Evolutionary conservation across 2,113 vertebrate genomes (phyloP).

Genomic region (Petroica traversi): DNA sequence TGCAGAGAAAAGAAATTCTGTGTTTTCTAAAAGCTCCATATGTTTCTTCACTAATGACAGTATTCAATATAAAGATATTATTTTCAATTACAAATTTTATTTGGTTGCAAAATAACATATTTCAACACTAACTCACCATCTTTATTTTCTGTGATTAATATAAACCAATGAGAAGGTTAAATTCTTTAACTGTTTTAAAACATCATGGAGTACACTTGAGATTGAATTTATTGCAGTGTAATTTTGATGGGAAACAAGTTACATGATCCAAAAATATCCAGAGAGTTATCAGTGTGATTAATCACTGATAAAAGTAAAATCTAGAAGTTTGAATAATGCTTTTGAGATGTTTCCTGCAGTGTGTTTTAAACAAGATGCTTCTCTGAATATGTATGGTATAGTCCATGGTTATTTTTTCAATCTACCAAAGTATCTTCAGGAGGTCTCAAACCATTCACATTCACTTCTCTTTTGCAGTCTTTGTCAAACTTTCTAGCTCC

Average conservation of each 20-base stretch:
- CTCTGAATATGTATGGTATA: background rate
- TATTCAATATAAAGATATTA: background rate
- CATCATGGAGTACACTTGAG: background rate
- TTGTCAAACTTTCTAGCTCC: background rate
- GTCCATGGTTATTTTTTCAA: background rate
- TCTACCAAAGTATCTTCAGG: background rate
- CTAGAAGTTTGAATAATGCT: background rate
- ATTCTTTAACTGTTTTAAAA: background rate
- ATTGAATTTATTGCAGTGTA: background rate
- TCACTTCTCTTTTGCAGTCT: background rate
- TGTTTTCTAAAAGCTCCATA: background rate
- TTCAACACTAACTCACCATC: background rate
- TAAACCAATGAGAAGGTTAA: background rate
- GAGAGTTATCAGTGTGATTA: background rate
- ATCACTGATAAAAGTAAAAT: background rate
- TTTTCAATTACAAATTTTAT: background rate
- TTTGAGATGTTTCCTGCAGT: background rate
- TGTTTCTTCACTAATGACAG: background rate
- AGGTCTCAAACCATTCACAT: background rate
- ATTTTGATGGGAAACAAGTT: background rate
- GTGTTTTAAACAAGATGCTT: background rate
- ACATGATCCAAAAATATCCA: background rate
- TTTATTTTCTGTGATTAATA: background rate
- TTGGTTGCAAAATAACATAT: background rate
- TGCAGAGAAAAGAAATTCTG: background rate